Evolutionary conservation across 2,797 vertebrate genomes (phyloP), one percentile per base, ranked within the genome.

Genomic region (Galago senegalensis): DNA sequence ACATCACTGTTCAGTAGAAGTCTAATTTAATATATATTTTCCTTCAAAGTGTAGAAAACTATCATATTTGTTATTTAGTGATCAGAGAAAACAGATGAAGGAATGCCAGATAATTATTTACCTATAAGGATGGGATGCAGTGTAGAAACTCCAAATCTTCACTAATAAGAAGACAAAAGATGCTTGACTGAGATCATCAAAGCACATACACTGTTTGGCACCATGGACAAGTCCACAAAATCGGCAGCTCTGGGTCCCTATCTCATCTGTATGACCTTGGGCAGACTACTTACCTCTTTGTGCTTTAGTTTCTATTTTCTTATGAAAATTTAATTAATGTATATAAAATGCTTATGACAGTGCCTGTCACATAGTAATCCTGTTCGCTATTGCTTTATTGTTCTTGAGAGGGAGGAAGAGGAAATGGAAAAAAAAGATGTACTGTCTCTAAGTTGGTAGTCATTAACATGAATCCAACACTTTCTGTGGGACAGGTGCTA

Each of bases 371-470:
- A 53, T 20, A 76, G 12, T 63, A 80, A 84, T 80, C 17, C 14
- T 37, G 11, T 61, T 89, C n/a, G 16, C 31, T 82, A 0, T 82
- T 61, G 53, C 31, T 65, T 89, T 13, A 56, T 93, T 93, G 40
- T 79, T 94, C 0, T 61, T 90, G 80, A 40, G 31, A 37, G 40
- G 53, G 20, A 46, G 9, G 58, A 87, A 3, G 20, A 17, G 53
- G 40, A 29, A 3, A 61, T 29, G 25, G n/a, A 3, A 9, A 46
- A 17, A 16, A 21, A 49, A 67, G 37, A 29, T 58, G 49, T 31
- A 31, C 75, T 96, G 61, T 9, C 10, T 72, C 56, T 77, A 60
- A 96, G 88, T 60, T n/a, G 79, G 21, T 75, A 61, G 58, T 82
- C n/a, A 34, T 31, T 77, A 63, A 63, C 43, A 43, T 65, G n/a